Conservation (phyloP, 2,888 invertebrate species). For the Eupithecia pulchellata region DNA sequence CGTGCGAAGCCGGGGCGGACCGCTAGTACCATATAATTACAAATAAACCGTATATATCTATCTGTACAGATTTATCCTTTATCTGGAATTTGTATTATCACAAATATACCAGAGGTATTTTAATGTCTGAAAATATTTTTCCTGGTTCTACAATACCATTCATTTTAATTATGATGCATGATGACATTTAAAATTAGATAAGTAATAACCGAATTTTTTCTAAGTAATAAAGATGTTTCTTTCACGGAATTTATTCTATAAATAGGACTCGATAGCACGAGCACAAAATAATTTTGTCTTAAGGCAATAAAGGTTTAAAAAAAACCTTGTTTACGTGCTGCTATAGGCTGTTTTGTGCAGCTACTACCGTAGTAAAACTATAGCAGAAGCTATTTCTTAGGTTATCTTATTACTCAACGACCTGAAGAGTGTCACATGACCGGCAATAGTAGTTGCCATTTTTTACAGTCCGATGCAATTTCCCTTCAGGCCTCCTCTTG, state of each 20-base stretch:
- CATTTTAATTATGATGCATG: neutral
- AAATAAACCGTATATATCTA: no score
- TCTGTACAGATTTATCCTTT: neutral
- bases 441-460: neutral
- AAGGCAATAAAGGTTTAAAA: neutral
- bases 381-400: neutral
- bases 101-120: neutral
- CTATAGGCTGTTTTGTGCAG: no score
- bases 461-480: neutral
- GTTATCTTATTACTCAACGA: neutral
- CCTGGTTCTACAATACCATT: neutral
- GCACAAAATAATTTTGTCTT: neutral
- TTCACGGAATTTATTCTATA: neutral
- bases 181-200: neutral
- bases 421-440: neutral
- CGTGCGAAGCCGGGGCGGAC: no score
- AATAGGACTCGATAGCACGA: neutral
- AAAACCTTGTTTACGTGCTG: no score
- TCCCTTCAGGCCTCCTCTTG: neutral
- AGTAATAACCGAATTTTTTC: neutral
- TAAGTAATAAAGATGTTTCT: neutral
- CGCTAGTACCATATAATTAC: no score
- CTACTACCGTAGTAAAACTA: no score
- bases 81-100: neutral
- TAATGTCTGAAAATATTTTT: neutral